These are phyloP conservation scores for Clarias laeviceps DNA, from an alignment of 2,797 vertebrate species.

Conservation along the genomic window DNA sequence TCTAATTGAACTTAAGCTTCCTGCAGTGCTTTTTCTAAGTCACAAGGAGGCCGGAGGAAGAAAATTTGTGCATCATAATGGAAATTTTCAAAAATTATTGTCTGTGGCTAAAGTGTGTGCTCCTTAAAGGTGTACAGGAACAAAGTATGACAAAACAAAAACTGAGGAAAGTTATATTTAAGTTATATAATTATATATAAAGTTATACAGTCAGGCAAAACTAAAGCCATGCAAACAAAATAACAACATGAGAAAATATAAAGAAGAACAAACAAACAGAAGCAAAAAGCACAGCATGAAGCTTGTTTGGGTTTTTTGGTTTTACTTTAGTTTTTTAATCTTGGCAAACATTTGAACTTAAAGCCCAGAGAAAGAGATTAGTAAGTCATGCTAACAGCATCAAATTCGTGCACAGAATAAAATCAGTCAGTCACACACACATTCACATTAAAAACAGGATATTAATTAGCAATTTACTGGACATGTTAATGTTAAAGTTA, in stretches of 20 bases:
- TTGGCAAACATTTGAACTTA: conserved; percentile 58
- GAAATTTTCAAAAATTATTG: neutral
- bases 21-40: conserved; percentile 79
- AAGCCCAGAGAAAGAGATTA: conserved; percentile 91
- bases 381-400: conserved; percentile 80
- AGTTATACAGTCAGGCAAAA: conserved; percentile 1
- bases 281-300: conserved; percentile 82
- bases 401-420: conserved; percentile 76
- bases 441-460: neutral
- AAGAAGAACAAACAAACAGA: conserved; percentile 52
- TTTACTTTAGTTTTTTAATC: conserved; percentile 61
- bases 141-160: neutral
- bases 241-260: conserved; percentile 55
- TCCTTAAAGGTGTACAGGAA: neutral
- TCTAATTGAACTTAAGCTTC: conserved; percentile 61
- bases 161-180: neutral
- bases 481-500: neutral
- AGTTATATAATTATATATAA: neutral
- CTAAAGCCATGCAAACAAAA: conserved; percentile 72
- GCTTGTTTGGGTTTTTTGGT: conserved; percentile 58
- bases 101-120: neutral
- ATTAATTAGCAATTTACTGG: conserved; percentile 11
- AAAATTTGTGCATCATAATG: neutral
- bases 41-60: conserved; percentile 36
- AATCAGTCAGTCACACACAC: neutral